Evolutionary conservation across 2,797 vertebrate species (phyloP).

Genomic region (Myotis pilosus): DNA sequence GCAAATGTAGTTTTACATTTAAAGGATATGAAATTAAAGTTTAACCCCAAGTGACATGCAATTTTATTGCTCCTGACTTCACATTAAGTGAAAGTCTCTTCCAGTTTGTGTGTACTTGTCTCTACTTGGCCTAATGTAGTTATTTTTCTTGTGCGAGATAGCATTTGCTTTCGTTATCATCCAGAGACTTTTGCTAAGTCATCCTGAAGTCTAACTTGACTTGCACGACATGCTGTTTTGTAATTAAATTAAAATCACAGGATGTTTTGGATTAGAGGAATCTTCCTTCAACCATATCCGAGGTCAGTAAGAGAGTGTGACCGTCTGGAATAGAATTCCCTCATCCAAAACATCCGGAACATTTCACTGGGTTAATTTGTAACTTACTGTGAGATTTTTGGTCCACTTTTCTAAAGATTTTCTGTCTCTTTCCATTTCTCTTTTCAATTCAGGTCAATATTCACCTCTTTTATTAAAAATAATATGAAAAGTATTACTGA

Average conservation of each 20-base stretch:
- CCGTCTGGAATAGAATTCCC: slow-evolving; percentile 49
- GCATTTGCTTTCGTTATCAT: slow-evolving; percentile 14
- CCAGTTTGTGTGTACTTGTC: neutral
- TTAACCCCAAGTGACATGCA: neutral
- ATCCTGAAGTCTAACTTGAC: slow-evolving; percentile 50
- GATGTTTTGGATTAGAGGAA: slow-evolving; percentile 70
- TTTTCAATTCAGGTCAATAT: slow-evolving; percentile 66
- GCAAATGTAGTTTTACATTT: neutral
- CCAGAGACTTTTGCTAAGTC: slow-evolving; percentile 51
- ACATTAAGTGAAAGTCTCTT: neutral
- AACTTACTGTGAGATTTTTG: slow-evolving; percentile 62
- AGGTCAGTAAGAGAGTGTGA: slow-evolving; percentile 58
- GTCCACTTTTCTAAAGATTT: slow-evolving; percentile 66
- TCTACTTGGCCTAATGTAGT: neutral
- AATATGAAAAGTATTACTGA: slow-evolving; percentile 64
- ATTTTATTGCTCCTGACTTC: neutral
- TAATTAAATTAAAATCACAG: slow-evolving; percentile 71
- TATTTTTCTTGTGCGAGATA: neutral
- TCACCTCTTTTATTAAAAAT: slow-evolving; percentile 69
- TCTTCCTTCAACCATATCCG: slow-evolving; percentile 57
- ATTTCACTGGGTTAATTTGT: slow-evolving; percentile 71
- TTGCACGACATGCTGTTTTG: slow-evolving; percentile 8
- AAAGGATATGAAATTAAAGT: slow-evolving; percentile 19
- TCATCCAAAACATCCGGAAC: slow-evolving; percentile 71
- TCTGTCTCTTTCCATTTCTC: slow-evolving; percentile 61